Evolutionary conservation across 1,140 invertebrate species (phyloP).

Genomic region (Nebria ingens): DNA sequence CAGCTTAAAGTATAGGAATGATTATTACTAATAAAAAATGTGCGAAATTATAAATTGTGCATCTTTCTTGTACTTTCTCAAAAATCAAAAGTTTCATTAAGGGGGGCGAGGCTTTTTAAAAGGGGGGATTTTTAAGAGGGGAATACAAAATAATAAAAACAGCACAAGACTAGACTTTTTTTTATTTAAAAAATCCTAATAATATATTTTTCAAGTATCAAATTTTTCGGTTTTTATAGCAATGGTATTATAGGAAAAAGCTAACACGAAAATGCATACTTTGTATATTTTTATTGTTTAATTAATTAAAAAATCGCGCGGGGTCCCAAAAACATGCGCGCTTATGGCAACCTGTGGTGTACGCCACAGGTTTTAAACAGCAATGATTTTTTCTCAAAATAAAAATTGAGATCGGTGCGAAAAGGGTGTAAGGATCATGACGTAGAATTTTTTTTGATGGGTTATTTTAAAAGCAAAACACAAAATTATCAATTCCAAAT

Average conservation of each 20-base stretch:
- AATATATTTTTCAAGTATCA: slow-evolving; percentile 28
- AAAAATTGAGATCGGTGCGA: neutral
- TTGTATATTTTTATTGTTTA: slow-evolving; percentile 3
- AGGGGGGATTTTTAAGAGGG: slow-evolving; percentile 12
- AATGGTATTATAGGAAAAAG: slow-evolving; percentile 28
- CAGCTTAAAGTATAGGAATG: slow-evolving; percentile 2
- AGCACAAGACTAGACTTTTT: slow-evolving; percentile 34
- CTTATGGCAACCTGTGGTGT: neutral
- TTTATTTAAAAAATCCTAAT: slow-evolving; percentile 31
- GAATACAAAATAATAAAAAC: slow-evolving; percentile 23
- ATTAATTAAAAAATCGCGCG: neutral
- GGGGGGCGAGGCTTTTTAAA: slow-evolving; percentile 4
- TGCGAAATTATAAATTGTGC: slow-evolving; percentile 16
- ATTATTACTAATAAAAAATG: slow-evolving; percentile 7
- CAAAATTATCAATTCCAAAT: neutral
- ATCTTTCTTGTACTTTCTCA: slow-evolving; percentile 14
- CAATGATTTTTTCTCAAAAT: neutral
- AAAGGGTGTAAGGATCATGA: neutral
- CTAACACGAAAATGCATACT: slow-evolving; percentile 8
- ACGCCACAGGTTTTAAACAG: neutral
- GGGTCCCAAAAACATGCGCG: neutral
- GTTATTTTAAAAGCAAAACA: slow-evolving; percentile 5
- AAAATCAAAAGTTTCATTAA: slow-evolving; percentile 16
- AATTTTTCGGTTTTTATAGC: slow-evolving; percentile 26
- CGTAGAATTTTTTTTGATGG: neutral